phyloP scores from a whole-genome alignment of 2,797 vertebrate genomes.

The Champsocephalus gunnari region DNA sequence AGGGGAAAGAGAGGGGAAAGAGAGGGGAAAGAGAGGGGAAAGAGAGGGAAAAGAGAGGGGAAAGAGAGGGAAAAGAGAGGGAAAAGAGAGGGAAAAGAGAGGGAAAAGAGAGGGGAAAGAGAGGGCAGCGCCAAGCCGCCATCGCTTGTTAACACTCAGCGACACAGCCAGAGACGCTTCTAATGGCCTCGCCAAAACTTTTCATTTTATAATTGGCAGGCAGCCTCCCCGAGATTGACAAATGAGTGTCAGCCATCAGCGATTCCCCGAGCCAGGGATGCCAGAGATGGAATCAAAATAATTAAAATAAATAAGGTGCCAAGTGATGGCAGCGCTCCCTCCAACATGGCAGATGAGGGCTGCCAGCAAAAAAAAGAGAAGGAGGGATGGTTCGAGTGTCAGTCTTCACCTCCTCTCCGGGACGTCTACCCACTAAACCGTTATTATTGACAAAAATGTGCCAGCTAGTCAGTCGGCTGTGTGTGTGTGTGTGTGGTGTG shows the following conservation, averaged over 20 bases:
- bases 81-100: constrained; percentile 12
- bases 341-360: constrained; percentile 70
- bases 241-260: constrained; percentile 85
- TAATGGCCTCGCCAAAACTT: constrained; percentile 84
- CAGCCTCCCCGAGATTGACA: constrained; percentile 80
- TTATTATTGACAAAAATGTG: constrained; percentile 75
- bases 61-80: constrained; percentile 12
- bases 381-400: constrained; percentile 57
- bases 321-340: constrained; percentile 71
- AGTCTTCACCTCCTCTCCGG: constrained; percentile 65
- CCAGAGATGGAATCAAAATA: constrained; percentile 83
- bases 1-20: constrained; percentile 1
- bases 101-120: constrained; percentile 25
- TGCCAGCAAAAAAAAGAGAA: constrained; percentile 51
- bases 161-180: constrained; percentile 75
- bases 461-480: constrained; percentile 42
- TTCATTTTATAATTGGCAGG: constrained; percentile 85
- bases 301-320: constrained; percentile 87
- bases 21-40: not conserved
- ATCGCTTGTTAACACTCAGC: constrained; percentile 70
- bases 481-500: constrained; percentile 18
- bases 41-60: constrained; percentile 4
- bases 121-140: constrained; percentile 42
- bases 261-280: constrained; percentile 71
- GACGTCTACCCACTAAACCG: constrained; percentile 72